phyloP scores from a whole-genome alignment of 2,113 vertebrate genomes.

The Sceloporus tristichus region DNA sequence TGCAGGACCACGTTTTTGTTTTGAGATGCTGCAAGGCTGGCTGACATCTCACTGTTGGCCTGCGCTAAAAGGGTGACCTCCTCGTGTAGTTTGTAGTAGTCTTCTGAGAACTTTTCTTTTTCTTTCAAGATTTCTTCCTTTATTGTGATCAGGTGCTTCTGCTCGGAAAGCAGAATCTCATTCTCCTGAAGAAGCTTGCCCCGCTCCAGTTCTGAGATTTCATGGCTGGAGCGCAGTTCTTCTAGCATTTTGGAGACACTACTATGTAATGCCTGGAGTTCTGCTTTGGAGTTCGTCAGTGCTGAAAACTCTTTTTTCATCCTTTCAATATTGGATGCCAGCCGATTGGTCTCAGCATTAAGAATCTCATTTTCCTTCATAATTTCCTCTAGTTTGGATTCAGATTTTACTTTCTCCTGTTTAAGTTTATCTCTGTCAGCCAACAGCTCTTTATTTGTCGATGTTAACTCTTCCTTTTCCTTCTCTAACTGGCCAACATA shows the following conservation, averaged over 20 bases:
- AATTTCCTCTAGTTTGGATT: conserved; percentile 72
- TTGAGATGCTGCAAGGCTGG: conserved; percentile 76
- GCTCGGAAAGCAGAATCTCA: conserved; percentile 66
- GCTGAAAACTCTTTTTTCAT: conserved; percentile 73
- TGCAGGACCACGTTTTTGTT: conserved; percentile 80
- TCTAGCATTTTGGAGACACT: conserved; percentile 75
- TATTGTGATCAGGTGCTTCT: conserved; percentile 59
- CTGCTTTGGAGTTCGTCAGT: conserved; percentile 76
- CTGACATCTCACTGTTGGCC: conserved; percentile 75
- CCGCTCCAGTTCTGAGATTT: conserved; percentile 71
- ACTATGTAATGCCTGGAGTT: conserved; percentile 72
- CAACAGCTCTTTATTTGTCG: conserved; percentile 69
- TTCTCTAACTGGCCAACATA: conserved; percentile 68
- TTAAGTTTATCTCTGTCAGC: conserved; percentile 72
- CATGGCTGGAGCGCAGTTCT: conserved; percentile 69
- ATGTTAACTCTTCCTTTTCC: conserved; percentile 69
- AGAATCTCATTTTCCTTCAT: conserved; percentile 74
- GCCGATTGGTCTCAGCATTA: conserved; percentile 67
- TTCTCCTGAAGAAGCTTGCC: conserved; percentile 70
- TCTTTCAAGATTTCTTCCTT: conserved; percentile 70
- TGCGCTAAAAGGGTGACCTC: conserved; percentile 71
- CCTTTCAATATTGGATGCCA: conserved; percentile 74
- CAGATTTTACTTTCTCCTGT: conserved; percentile 76
- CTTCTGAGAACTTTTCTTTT: conserved; percentile 68
- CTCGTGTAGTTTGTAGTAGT: conserved; percentile 67